phyloP scores from a whole-genome alignment of 1,140 invertebrate species.

The Cheumatopsyche charites region DNA sequence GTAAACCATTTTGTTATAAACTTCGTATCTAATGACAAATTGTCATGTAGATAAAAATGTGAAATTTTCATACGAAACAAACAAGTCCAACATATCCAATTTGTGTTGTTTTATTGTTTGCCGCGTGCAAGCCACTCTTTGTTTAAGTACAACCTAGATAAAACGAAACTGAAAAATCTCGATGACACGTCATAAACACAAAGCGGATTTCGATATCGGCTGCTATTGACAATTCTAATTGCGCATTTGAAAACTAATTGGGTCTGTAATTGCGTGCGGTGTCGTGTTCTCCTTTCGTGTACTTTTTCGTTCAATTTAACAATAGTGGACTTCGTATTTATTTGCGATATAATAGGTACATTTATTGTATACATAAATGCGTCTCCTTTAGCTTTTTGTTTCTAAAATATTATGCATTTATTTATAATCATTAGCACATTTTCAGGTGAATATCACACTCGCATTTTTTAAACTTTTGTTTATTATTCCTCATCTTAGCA shows the following conservation, averaged over 20 bases:
- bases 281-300: background rate
- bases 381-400: background rate
- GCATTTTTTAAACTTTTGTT: background rate
- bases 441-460: background rate
- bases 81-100: no score
- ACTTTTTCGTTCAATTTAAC: background rate
- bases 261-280: background rate
- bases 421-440: no score
- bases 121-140: no score
- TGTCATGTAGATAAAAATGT: no score
- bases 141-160: no score
- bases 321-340: background rate
- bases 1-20: no score
- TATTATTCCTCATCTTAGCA: slow-evolving; percentile 11
- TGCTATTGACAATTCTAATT: background rate
- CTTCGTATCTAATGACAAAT: no score
- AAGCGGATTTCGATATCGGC: background rate
- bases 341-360: background rate
- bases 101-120: no score
- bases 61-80: background rate
- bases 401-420: no score
- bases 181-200: no score
- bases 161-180: no score
- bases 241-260: background rate
- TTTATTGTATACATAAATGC: background rate